phyloP scores from a whole-genome alignment of 2,113 vertebrate genomes.

The Pseudorhombus dupliciocellatus region DNA sequence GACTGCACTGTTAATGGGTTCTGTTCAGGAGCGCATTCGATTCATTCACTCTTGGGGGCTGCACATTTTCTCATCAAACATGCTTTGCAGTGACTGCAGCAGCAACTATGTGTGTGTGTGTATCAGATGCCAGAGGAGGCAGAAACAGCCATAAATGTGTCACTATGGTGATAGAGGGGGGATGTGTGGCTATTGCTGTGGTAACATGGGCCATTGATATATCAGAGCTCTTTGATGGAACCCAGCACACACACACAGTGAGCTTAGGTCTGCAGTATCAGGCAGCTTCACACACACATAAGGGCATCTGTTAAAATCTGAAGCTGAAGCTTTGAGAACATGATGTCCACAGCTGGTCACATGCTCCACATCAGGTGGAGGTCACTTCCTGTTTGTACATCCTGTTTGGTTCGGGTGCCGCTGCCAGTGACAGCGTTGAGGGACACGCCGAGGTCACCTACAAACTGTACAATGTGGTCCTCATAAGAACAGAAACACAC shows the following conservation, averaged over 20 bases:
- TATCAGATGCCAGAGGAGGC: slow-evolving; percentile 40
- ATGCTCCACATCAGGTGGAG: too few species aligned
- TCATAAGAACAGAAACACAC: too few species aligned
- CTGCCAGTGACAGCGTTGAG: too few species aligned
- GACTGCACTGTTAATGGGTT: slow-evolving; percentile 75
- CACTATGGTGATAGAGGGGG: slow-evolving; percentile 11
- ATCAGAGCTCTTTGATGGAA: slow-evolving; percentile 23
- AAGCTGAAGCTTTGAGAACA: too few species aligned
- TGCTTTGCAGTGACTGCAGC: slow-evolving; percentile 57
- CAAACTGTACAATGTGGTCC: too few species aligned
- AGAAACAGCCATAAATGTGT: slow-evolving; percentile 52
- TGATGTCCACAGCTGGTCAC: too few species aligned
- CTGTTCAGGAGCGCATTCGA: slow-evolving; percentile 27
- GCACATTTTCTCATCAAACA: slow-evolving; percentile 59
- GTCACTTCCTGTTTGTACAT: too few species aligned
- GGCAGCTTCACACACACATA: too few species aligned
- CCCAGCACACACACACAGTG: background rate
- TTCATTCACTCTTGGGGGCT: slow-evolving; percentile 58
- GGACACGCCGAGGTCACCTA: too few species aligned
- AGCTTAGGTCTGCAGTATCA: slow-evolving; percentile 31
- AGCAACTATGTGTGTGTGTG: slow-evolving; percentile 5
- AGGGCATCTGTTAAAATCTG: too few species aligned
- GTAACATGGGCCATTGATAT: slow-evolving; percentile 39
- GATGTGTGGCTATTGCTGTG: slow-evolving; percentile 22
- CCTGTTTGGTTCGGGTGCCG: too few species aligned